These are phyloP conservation scores for Microplitis mediator DNA, from an alignment of 1,140 invertebrate genomes.

Conservation along the genomic window DNA sequence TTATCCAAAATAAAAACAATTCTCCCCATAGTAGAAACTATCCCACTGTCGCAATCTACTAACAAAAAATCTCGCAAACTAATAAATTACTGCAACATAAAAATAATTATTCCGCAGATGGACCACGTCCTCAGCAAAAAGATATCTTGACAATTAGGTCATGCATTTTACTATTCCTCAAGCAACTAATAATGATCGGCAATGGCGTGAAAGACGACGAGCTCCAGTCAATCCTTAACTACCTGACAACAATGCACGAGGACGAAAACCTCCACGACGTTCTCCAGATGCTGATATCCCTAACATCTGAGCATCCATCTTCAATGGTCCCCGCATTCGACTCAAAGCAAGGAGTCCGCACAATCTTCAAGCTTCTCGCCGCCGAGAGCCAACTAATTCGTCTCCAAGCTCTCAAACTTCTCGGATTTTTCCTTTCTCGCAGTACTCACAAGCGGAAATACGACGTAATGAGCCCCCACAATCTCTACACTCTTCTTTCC, in stretches of 20 bases:
- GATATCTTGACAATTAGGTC: constrained; percentile 92
- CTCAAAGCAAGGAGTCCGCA: constrained; percentile 92
- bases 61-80: too few relatives aligned
- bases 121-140: constrained; percentile 89
- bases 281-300: constrained; percentile 92
- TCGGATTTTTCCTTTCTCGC: constrained; percentile 93
- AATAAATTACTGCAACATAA: background rate
- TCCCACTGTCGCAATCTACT: too few relatives aligned
- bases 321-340: constrained; percentile 99
- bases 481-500: constrained; percentile 94
- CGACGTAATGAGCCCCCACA: constrained; percentile 97
- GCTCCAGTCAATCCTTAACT: constrained; percentile 97
- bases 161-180: constrained; percentile 94
- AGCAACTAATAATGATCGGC: constrained; percentile 95
- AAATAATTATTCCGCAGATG: constrained; percentile 70
- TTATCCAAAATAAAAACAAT: too few relatives aligned
- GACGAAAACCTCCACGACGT: constrained; percentile 99
- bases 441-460: constrained; percentile 98
- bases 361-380: constrained; percentile 94
- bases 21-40: too few relatives aligned
- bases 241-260: constrained; percentile 96
- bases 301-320: constrained; percentile 97
- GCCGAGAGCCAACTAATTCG: constrained; percentile 95
- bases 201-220: constrained; percentile 98
- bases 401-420: constrained; percentile 92